phyloP scores from a whole-genome alignment of 2,797 vertebrate genomes.

The Lepilemur septentrionalis region DNA sequence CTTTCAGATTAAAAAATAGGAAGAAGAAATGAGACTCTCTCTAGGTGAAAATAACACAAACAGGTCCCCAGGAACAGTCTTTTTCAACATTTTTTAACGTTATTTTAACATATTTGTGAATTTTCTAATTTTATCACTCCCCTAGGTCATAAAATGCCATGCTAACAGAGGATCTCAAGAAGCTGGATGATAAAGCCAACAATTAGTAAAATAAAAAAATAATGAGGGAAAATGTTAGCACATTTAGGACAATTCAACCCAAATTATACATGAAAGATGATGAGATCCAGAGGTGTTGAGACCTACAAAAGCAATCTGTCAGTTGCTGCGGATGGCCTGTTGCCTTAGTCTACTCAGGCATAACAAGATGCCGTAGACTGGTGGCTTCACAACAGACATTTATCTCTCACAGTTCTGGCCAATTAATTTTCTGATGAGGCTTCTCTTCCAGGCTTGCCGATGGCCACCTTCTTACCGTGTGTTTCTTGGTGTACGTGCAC shows the following conservation, averaged over 20 bases:
- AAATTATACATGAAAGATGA: neutral
- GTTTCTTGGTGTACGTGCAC: neutral
- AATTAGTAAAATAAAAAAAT: conserved; percentile 8
- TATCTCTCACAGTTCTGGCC: neutral
- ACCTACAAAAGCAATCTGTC: neutral
- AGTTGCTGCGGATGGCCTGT: neutral
- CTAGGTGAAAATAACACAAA: conserved; percentile 28
- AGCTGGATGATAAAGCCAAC: neutral
- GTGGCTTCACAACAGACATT: neutral
- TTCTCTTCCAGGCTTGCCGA: neutral
- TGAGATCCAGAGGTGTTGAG: neutral
- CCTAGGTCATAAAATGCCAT: conserved; percentile 16
- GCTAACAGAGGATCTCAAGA: conserved; percentile 22
- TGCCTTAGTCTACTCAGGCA: neutral
- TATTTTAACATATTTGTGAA: conserved; percentile 27
- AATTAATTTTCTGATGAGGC: neutral
- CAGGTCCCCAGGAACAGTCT: neutral
- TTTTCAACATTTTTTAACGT: conserved; percentile 30
- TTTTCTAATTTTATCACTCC: conserved; percentile 43
- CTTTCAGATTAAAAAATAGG: neutral
- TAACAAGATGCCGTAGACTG: neutral
- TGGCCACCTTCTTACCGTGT: neutral
- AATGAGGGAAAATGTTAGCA: neutral
- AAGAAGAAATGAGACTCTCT: neutral
- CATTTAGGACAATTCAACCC: conserved; percentile 16